Evolutionary conservation across 2,888 invertebrate species (phyloP), one percentile per base, ranked within the genome.

Genomic region (Thyatira batis): DNA sequence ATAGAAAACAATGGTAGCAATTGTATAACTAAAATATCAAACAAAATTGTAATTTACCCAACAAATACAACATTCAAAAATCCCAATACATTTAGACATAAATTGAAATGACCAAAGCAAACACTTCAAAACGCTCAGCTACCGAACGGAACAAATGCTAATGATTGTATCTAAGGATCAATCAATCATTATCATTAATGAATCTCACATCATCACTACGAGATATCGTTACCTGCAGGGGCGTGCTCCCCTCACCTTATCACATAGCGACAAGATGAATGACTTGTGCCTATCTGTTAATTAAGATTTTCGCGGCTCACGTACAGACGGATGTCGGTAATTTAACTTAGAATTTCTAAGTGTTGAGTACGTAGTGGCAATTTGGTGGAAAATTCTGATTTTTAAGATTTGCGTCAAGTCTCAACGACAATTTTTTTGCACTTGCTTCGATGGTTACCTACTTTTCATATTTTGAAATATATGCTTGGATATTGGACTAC

Each of bases 221-320:
- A 71, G 76, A 73, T 59, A 61, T 68, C 73, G 70, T 76, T 84
- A 84, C 84, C 82, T 82, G 82, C 63, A 66, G 71, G 71, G 69
- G 74, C 73, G 77, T 71, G 64, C 68, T 67, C 77, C 78, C 77
- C 39, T 59, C 71, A 69, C 73, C 85, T 86, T 87, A 88, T 88
- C 87, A 83, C 82, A 82, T 76, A 74, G 78, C 78, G 63, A 53
- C 62, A 78, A 87, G 89, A 90, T 78, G 78, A 84, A 91, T 85
- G 76, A 80, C 81, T 80, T 59, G 67, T 73, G 83, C 85, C 87
- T 89, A 89, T 91, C 92, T 88, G 88, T 90, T 92, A 91, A 91
- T 92, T 92, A 92, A 91, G 90, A 91, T 89, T 90, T 91, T 89
- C 87, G 85, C 90, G 80, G 81, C 76, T 84, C 85, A 87, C 84